These are phyloP conservation scores for Chrysomallon squamiferum DNA, from an alignment of 1,140 invertebrate genomes.

Conservation along the genomic window DNA sequence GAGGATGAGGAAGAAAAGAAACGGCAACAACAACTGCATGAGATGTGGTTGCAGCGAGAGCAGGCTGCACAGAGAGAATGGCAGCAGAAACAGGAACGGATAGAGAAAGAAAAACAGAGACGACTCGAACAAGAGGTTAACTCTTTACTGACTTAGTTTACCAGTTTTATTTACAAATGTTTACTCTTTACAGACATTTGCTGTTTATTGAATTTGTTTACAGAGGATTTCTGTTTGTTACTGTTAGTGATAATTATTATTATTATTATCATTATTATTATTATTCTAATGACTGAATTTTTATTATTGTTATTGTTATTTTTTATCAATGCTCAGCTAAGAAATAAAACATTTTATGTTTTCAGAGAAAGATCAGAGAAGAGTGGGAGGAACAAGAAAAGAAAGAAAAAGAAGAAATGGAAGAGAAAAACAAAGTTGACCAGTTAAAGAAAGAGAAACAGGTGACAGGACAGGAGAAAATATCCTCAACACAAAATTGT, in stretches of 20 bases:
- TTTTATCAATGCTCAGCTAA: background rate
- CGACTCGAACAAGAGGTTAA: conserved; percentile 40
- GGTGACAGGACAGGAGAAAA: conserved; percentile 12
- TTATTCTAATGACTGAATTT: background rate
- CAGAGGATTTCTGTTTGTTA: too few species aligned
- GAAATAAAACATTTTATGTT: background rate
- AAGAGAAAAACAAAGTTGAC: conserved; percentile 44
- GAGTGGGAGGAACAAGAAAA: conserved; percentile 57
- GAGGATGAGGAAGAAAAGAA: conserved; percentile 25
- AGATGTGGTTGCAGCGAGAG: conserved; percentile 44
- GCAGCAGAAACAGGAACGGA: conserved; percentile 35
- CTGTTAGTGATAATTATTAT: background rate
- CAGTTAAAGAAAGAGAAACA: conserved; percentile 50
- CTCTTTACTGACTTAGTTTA: too few species aligned
- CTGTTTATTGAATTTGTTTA: background rate
- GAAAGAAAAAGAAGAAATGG: conserved; percentile 51
- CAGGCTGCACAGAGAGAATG: conserved; percentile 34
- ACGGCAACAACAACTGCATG: conserved; percentile 30
- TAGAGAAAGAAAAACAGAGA: conserved; percentile 37
- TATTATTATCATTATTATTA: background rate
- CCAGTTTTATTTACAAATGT: too few species aligned
- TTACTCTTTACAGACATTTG: background rate
- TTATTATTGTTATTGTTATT: background rate
- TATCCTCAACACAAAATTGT: background rate
- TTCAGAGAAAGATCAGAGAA: conserved; percentile 53